Percentiles rank a stretch among this genome's conserved stretches.
These are phyloP conservation scores for Syndactyla subalaris DNA, from an alignment of 2,797 vertebrate genomes.

Conservation along the genomic window DNA sequence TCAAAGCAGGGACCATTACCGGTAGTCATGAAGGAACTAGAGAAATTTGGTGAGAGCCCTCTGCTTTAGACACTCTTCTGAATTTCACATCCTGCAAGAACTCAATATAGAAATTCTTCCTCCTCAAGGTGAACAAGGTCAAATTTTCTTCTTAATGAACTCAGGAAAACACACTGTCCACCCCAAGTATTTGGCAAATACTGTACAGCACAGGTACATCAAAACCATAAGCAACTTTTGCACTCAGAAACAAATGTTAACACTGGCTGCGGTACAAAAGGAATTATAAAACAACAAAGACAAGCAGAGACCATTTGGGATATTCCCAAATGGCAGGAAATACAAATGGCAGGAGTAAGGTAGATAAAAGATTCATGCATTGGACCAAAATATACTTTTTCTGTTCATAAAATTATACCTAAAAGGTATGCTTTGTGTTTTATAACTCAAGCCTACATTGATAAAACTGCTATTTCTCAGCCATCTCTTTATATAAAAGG, in stretches of 20 bases:
- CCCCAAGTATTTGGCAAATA: not conserved
- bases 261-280: not conserved
- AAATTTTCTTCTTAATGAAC: constrained; percentile 7
- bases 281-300: constrained; percentile 19
- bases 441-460: not conserved
- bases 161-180: not conserved
- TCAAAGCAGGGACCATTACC: not conserved
- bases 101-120: not conserved
- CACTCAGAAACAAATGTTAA: not conserved
- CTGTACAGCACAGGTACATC: not conserved
- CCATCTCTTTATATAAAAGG: not conserved
- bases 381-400: not conserved
- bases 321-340: constrained; percentile 16
- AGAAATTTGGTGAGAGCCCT: not conserved
- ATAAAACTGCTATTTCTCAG: not conserved
- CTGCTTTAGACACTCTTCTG: not conserved
- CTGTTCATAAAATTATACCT: constrained; percentile 4
- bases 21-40: not conserved
- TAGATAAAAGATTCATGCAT: not conserved
- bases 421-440: not conserved
- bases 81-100: not conserved
- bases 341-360: constrained; percentile 11
- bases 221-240: not conserved
- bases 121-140: not conserved
- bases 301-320: not conserved